Evolutionary conservation across 2,113 vertebrate genomes (phyloP), one percentile per base, ranked within the genome.

Genomic region (Andinoacara biseriatus): DNA sequence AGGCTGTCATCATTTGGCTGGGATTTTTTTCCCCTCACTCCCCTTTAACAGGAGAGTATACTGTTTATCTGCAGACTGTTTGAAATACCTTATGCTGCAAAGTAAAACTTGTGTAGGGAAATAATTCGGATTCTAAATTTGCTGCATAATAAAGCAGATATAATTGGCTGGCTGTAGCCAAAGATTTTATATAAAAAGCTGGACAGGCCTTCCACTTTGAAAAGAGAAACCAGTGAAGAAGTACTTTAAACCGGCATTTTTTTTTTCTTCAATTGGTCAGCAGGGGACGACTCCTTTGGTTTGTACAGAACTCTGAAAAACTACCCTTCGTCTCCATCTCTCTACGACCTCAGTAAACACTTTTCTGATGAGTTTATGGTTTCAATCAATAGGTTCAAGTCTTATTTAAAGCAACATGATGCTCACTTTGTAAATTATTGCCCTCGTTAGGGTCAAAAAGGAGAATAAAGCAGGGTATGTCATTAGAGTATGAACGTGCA

Each of bases 1-100:
- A 96, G 95, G 94, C 93, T 93, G 80, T 96, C 96, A 96, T 96
- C 96, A 96, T 33, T 46, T 94, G 94, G 95, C 86, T 52, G 10
- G 3, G 3, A 29, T 31, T 9, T 7, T 8, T 38, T 9, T 38
- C 11, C 56, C 11, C n/a, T 24, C 22, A 58, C 56, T 57, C 20
- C 10, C 2, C 54, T 58, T 58, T 58, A 58, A 10, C n/a, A 24
- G 56, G 46, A 49, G 14, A 2, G 13, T 46, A 14, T 46, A 13
- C 11, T 3, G 14, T 22, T 24, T 11, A 58, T 24, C 5, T 46
- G 10, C 4, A 9, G 10, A 11, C 8, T 57, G 10, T 57, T 5
- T 46, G 14, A 46, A 15, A 46, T 15, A 46, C 43, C 14, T 15
- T 10, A 1, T 40, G 7, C 49, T 54, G 18, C 49, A 54, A 10